Conservation (phyloP, 2,888 invertebrate genomes). For the Chalcosyrphus nemorum region DNA sequence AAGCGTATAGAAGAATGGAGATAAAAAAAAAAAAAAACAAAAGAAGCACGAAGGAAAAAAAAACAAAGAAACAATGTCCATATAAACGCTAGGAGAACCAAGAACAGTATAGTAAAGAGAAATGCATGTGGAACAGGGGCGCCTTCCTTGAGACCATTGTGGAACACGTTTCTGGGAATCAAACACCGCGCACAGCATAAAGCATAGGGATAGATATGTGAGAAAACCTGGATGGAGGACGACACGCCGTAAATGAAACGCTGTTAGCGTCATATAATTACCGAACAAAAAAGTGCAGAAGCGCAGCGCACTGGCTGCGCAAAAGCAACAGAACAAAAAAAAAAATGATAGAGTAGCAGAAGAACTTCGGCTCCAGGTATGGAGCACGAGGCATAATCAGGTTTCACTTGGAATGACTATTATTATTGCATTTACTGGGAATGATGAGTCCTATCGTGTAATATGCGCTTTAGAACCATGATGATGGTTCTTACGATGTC, state of each 20-base stretch:
- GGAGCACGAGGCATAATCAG: constrained; percentile 72
- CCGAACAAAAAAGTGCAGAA: constrained; percentile 55
- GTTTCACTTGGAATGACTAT: constrained; percentile 63
- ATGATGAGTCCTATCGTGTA: constrained; percentile 63
- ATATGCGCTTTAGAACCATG: constrained; percentile 62
- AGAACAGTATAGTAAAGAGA: constrained; percentile 51
- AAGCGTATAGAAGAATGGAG: constrained; percentile 37
- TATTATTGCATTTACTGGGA: constrained; percentile 64
- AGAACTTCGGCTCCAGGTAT: constrained; percentile 71
- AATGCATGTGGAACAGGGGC: constrained; percentile 73
- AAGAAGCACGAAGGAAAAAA: constrained; percentile 28
- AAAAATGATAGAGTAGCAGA: constrained; percentile 21
- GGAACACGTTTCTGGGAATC: constrained; percentile 72
- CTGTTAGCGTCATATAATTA: constrained; percentile 72
- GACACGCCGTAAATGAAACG: constrained; percentile 72
- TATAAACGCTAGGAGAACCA: constrained; percentile 61
- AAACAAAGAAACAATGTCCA: constrained; percentile 59
- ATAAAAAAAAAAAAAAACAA: constrained; percentile 30
- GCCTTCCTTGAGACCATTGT: constrained; percentile 73
- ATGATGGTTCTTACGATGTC: constrained; percentile 55
- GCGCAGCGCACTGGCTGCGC: constrained; percentile 16
- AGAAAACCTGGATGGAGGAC: constrained; percentile 72
- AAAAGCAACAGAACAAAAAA: constrained; percentile 5
- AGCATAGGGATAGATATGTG: constrained; percentile 68
- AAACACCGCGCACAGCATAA: constrained; percentile 70